phyloP scores from a whole-genome alignment of 2,888 invertebrate genomes.

The Drosophila basisetae region DNA sequence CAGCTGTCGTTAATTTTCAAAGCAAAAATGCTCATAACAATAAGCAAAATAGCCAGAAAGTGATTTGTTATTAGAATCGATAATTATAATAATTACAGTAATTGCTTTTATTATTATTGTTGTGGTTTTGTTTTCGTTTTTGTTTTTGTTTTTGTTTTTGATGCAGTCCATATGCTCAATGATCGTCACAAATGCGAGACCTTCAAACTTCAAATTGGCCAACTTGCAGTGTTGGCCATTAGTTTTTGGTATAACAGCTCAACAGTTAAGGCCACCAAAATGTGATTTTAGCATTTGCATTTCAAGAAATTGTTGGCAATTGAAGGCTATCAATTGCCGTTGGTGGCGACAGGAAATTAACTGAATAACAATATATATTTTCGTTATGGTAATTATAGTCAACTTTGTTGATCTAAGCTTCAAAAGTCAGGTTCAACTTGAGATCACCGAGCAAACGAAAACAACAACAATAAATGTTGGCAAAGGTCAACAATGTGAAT shows the following conservation, averaged over 20 bases:
- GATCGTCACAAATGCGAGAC: constrained; percentile 24
- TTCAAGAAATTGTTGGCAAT: constrained; percentile 48
- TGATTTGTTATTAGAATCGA: constrained; percentile 43
- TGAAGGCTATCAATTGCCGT: constrained; percentile 61
- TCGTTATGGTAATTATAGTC: constrained; percentile 71
- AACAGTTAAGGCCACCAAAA: constrained; percentile 3
- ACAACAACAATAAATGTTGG: constrained; percentile 29
- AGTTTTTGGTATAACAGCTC: constrained; percentile 20
- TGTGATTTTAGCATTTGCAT: constrained; percentile 40
- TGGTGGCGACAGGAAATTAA: constrained; percentile 52
- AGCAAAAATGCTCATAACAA: constrained; percentile 22
- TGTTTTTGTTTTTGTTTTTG: neutral
- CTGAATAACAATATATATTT: constrained; percentile 33
- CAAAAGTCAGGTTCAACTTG: constrained; percentile 46
- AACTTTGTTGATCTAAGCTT: constrained; percentile 59
- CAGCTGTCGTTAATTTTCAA: constrained; percentile 37
- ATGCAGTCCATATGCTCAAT: neutral
- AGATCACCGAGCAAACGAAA: constrained; percentile 10
- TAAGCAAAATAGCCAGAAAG: constrained; percentile 30
- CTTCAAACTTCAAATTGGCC: constrained; percentile 47
- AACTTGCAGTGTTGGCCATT: constrained; percentile 46
- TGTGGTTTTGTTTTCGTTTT: neutral
- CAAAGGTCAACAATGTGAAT: constrained; percentile 50
- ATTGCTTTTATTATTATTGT: constrained; percentile 35
- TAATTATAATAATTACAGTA: constrained; percentile 62